Conservation (phyloP, 2,797 vertebrate genomes). For the Podargus strigoides region DNA sequence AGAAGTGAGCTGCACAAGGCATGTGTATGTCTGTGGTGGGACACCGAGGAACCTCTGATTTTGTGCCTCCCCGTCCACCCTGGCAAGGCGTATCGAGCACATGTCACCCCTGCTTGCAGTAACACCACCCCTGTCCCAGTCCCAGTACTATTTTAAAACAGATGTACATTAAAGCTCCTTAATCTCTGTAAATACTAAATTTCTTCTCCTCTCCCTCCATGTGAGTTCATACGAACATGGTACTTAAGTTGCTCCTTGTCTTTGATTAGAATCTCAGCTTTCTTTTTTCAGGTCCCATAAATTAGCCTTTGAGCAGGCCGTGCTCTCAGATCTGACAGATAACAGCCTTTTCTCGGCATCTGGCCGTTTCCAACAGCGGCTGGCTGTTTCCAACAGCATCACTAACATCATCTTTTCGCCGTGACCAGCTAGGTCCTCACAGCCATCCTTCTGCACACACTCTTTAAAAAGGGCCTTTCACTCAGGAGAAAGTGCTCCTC, state of each 20-base stretch:
- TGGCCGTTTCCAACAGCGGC: background rate
- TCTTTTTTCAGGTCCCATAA: conserved; percentile 14
- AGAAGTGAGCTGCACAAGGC: background rate
- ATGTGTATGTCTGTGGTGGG: background rate
- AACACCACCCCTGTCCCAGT: background rate
- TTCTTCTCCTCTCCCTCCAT: background rate
- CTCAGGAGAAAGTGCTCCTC: background rate
- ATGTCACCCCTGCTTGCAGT: background rate
- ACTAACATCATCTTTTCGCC: background rate
- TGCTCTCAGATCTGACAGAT: conserved; percentile 18
- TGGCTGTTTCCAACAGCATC: background rate
- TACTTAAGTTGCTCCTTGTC: background rate
- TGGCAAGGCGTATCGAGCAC: rapidly evolving
- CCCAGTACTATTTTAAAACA: background rate
- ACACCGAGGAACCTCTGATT: background rate
- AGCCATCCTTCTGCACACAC: background rate
- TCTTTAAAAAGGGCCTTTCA: background rate
- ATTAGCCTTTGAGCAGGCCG: conserved; percentile 38
- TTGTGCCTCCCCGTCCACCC: rapidly evolving
- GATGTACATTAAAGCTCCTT: background rate
- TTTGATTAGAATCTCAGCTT: conserved; percentile 49
- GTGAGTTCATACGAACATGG: background rate
- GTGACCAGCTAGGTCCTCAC: background rate
- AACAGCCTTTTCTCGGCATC: conserved; percentile 20
- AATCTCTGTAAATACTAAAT: conserved; percentile 11